These are phyloP conservation scores for Bombus pyrosoma DNA, from an alignment of 1,140 invertebrate species.

Conservation along the genomic window DNA sequence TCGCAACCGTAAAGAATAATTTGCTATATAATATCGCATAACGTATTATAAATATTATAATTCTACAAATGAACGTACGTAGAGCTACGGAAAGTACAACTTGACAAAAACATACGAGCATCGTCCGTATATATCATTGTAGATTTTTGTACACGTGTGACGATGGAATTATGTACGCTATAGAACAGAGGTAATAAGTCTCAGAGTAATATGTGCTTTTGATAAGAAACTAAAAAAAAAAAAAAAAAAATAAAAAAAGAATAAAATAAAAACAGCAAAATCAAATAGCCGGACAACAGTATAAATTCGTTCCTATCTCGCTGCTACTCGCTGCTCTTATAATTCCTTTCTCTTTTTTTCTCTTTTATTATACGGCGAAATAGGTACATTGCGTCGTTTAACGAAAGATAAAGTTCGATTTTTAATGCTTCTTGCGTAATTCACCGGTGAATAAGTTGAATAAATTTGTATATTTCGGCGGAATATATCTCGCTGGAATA, in stretches of 20 bases:
- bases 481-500: too few species aligned
- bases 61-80: not conserved
- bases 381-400: not conserved
- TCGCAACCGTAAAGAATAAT: not conserved
- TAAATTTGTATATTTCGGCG: too few species aligned
- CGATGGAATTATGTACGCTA: not conserved
- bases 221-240: not conserved
- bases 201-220: not conserved
- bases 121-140: not conserved
- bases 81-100: not conserved
- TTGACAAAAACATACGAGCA: not conserved
- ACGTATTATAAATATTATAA: conserved; percentile 3
- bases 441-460: too few species aligned
- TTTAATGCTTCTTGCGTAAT: not conserved
- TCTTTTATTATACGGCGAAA: not conserved
- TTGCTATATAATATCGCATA: not conserved
- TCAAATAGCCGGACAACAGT: not conserved
- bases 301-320: not conserved
- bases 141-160: not conserved
- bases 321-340: not conserved
- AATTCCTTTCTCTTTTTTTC: too few species aligned
- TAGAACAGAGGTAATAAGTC: not conserved
- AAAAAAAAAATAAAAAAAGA: not conserved
- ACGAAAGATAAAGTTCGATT: not conserved
- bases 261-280: not conserved